Evolutionary conservation across 2,113 vertebrate species (phyloP).

Genomic region (Laticauda colubrina): DNA sequence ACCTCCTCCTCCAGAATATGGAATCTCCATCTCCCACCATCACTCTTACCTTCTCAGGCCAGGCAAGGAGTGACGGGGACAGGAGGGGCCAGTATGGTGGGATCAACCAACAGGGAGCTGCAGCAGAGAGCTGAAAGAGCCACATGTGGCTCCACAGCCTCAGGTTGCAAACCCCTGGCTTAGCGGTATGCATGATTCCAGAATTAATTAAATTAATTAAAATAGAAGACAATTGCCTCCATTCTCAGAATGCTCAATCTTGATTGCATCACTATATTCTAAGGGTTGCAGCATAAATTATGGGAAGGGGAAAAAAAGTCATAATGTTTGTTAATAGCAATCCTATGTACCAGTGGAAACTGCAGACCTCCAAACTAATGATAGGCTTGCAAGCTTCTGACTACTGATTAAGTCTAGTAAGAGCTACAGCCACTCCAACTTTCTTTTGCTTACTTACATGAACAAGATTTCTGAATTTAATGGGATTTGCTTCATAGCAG

Average conservation of each 20-base stretch:
- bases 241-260: not conserved
- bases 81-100: too few species aligned
- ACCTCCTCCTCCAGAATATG: too few species aligned
- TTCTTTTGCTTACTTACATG: not conserved
- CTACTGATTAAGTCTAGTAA: not conserved
- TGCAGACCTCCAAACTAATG: not conserved
- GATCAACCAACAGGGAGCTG: too few species aligned
- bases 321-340: not conserved
- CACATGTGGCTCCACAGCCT: too few species aligned
- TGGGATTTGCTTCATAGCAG: not conserved
- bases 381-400: not conserved
- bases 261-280: not conserved
- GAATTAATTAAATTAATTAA: not conserved
- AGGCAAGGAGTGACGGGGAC: too few species aligned
- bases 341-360: not conserved
- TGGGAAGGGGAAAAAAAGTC: not conserved
- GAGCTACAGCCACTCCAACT: not conserved
- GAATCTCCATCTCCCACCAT: too few species aligned
- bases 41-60: too few species aligned
- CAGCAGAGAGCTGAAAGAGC: too few species aligned
- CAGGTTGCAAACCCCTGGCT: not conserved
- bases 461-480: not conserved
- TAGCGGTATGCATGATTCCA: not conserved
- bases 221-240: not conserved
- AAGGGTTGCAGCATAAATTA: not conserved